These are phyloP conservation scores for Hemistola chrysoprasaria DNA, from an alignment of 2,888 invertebrate species.

Conservation along the genomic window DNA sequence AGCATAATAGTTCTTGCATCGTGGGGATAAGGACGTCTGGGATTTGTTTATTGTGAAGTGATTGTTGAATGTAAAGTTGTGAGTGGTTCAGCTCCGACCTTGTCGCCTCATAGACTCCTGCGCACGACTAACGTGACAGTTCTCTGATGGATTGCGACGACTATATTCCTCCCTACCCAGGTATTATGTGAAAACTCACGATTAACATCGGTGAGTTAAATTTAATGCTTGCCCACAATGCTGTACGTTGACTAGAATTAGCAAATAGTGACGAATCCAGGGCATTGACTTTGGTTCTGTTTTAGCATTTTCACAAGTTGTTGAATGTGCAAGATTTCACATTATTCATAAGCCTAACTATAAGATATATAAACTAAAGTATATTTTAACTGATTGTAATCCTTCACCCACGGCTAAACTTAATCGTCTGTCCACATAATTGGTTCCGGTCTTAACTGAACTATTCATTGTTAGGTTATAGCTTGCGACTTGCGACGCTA, in stretches of 20 bases:
- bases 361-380: no score
- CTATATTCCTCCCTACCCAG: constrained; percentile 53
- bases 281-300: constrained; percentile 22
- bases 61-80: constrained; percentile 35
- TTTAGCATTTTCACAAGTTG: constrained; percentile 12
- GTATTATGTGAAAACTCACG: constrained; percentile 38
- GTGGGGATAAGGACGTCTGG: constrained; percentile 43
- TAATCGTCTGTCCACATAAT: no score
- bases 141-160: constrained; percentile 63
- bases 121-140: constrained; percentile 63
- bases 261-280: constrained; percentile 24
- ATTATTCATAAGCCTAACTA: no score
- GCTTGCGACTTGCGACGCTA: no score
- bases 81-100: constrained; percentile 65
- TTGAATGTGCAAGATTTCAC: constrained; percentile 10
- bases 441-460: no score
- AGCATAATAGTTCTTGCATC: constrained; percentile 40
- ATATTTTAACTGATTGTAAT: no score
- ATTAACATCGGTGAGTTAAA: constrained; percentile 15
- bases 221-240: constrained; percentile 12
- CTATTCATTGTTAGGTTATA: no score
- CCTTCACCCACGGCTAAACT: no score
- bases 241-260: constrained; percentile 22
- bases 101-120: constrained; percentile 63
- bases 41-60: constrained; percentile 34